Base-by-base conservation (phyloP, 2,797 vertebrate genomes). In the Enteromius radiatus region DNA sequence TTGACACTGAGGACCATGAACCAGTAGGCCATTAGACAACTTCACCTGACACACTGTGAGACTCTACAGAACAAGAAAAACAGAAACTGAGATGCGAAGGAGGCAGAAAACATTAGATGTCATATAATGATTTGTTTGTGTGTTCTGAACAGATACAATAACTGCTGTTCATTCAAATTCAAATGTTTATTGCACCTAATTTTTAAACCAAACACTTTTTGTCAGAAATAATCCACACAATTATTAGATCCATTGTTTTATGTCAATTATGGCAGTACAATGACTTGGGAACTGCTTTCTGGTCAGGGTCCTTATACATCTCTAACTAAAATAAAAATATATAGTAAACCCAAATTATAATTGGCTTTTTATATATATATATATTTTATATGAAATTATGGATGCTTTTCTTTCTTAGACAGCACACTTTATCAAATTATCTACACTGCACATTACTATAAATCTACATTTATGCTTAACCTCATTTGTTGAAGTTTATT, bases 11-110 rank as follows among this genome's bases (percentile, higher is more conserved):
- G 97, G 97, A 2, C 98, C 97, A 0, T 96, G 97, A 23, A 98
- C 94, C 90, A 97, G 91, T 63, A 98, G 88, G 67, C 97, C 97
- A n/a, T 95, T 98, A 38, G 97, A 97, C 85, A 99, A 91, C 83
- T 97, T 98, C 82, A 98, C 96, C 87, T 98, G 97, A 91, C 97
- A 99, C 86, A 98, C 93, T 3, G 95, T 95, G 77, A 95, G 91
- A 77, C 96, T 96, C 98, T 99, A 88, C 15, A 56, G 78, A 61
- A 45, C 4, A 41, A 79, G 19, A 23, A 26, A 64, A 38, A 52
- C 8, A 70, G 26, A 38, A 5, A 41, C 56, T 1, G 15, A 74
- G 28, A 43, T 5, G 3, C 10, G 41, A 81, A 65, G 15, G 19
- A 8, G 38, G 17, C 1, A 1, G 12, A n/a, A 78, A 70, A 79